Percentiles rank a stretch among this genome's conserved stretches.
Evolutionary conservation across 2,888 invertebrate genomes (phyloP).

Genomic region (Rotaria magnacalcarata): DNA sequence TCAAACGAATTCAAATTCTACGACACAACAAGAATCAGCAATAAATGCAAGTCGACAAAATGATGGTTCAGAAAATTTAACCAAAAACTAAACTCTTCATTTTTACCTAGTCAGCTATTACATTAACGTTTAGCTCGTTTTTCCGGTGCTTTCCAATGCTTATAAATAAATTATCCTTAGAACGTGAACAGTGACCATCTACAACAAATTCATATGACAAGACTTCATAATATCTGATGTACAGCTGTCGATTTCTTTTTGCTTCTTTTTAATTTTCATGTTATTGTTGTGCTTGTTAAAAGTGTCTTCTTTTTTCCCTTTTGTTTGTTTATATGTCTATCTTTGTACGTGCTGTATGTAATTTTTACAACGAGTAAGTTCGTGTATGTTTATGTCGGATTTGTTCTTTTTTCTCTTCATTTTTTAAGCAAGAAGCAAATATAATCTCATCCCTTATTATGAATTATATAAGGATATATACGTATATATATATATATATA

Average conservation of each 20-base stretch:
- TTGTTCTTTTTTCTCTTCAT: background rate
- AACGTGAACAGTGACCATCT: background rate
- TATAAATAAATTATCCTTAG: background rate
- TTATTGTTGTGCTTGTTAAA: background rate
- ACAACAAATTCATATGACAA: background rate
- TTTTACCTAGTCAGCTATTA: background rate
- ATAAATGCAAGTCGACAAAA: background rate
- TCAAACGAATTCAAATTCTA: background rate
- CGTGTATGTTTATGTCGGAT: background rate
- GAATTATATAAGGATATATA: no score
- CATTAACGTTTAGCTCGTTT: background rate
- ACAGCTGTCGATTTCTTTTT: background rate
- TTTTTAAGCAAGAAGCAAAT: background rate
- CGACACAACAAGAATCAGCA: background rate
- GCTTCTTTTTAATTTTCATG: background rate
- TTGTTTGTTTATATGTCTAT: no score
- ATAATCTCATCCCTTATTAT: background rate
- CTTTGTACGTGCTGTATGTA: background rate
- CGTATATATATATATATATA: no score
- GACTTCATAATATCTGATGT: background rate
- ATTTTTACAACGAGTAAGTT: conserved; percentile 4
- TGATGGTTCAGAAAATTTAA: conserved; percentile 17
- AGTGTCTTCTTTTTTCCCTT: background rate
- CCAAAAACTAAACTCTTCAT: background rate
- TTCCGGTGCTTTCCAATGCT: background rate